Percentiles rank a stretch among this genome's conserved stretches.
Conservation (phyloP, 2,888 invertebrate species). For the Sarcophaga rosellei region DNA sequence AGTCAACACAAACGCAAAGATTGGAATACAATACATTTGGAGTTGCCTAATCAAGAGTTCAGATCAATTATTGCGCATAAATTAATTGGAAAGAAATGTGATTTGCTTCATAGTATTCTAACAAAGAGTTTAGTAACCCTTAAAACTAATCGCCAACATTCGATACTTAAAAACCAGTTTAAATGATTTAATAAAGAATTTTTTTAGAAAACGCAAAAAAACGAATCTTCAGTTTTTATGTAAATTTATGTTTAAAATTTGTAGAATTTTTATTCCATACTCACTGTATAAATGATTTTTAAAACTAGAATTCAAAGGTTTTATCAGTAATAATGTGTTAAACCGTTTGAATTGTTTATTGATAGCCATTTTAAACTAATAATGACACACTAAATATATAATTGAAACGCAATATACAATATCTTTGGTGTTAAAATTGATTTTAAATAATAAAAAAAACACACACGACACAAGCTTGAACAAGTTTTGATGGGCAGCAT, state of each 20-base stretch:
- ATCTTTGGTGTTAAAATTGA: not conserved
- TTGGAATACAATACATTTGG: not conserved
- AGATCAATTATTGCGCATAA: slow-evolving; percentile 54
- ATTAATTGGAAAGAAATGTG: slow-evolving; percentile 38
- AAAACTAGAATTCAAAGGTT: no score
- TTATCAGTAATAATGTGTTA: no score
- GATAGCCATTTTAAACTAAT: no score
- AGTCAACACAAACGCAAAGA: not conserved
- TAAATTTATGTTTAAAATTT: no score
- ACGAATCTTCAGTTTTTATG: no score
- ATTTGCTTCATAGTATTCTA: slow-evolving; percentile 46
- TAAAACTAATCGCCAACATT: not conserved
- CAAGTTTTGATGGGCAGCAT: not conserved
- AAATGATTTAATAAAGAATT: no score
- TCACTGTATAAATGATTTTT: no score
- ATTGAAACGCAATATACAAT: no score
- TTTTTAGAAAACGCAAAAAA: no score
- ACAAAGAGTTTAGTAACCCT: slow-evolving; percentile 43
- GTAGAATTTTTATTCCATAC: no score
- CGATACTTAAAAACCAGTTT: not conserved
- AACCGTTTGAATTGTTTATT: not conserved
- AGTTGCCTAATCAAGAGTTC: slow-evolving; percentile 11
- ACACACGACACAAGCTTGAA: slow-evolving; percentile 35
- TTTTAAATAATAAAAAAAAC: slow-evolving; percentile 22
- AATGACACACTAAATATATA: no score